Base-by-base conservation (phyloP, 2,888 invertebrate genomes). In the Latrodectus elegans region DNA sequence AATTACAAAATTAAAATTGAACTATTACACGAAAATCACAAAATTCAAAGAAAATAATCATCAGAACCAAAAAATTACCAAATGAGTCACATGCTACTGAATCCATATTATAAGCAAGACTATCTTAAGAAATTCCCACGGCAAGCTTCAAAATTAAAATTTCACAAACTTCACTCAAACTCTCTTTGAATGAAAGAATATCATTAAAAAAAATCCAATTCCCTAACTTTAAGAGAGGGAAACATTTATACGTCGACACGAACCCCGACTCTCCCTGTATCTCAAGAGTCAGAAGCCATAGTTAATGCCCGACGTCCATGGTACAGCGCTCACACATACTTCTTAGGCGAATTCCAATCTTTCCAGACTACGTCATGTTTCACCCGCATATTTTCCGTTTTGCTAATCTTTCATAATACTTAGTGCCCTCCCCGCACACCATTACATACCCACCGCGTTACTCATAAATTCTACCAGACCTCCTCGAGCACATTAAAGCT, bases 321-420 rank as follows among this genome's bases (percentile, higher is more conserved):
- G 12, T 60, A n/a, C 14, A 60, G 60, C 12, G 14, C 38, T 38
- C 38, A 38, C 38, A 38, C 38, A n/a, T n/a, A 60, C 60, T n/a
- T 60, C 60, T 60, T 60, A 60, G 14, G 14, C 60, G 11, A n/a
- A 60, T 15, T 38, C 38, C 38, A 38, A 38, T 38, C 38, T 38
- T 60, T 60, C 60, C 60, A 60, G 12, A 6, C 60, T 60, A 60
- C 12, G 60, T 60, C 12, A n/a, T 60, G 53, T 52, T 17, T 12
- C 12, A 22, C 52, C 55, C 70, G 55, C 78, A 70, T 78, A 60
- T 78, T 60, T 70, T 26, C 68, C 55, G 78, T 70, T 78, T 78
- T 78, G 78, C 78, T 70, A 70, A 78, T 78, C 78, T 70, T 70
- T 78, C 68, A 70, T 70, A 78, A 78, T 67, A 38, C 53, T 15